Percentiles rank a stretch among this genome's conserved stretches.
Evolutionary conservation across 92 coral and sea anemone genomes (phyloP).

Genomic region (Metridium senile): DNA sequence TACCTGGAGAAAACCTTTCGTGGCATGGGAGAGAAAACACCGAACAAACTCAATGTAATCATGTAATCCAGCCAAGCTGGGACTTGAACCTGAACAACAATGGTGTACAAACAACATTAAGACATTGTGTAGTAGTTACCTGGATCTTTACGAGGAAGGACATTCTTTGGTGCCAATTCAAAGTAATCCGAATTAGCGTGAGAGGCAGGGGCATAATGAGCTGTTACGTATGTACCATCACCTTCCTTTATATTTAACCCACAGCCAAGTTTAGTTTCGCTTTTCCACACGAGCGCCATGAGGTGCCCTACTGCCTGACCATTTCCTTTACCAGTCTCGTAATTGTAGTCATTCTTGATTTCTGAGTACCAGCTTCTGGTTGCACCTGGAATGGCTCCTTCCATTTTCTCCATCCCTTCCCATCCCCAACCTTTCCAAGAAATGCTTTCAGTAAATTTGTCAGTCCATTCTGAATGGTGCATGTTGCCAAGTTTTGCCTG

Average conservation of each 20-base stretch:
- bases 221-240: conserved; percentile 74
- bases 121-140: conserved; percentile 39
- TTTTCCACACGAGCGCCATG: conserved; percentile 75
- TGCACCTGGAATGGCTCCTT: conserved; percentile 77
- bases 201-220: conserved; percentile 72
- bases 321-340: conserved; percentile 60
- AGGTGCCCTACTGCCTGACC: conserved; percentile 66
- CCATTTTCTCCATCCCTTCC: conserved; percentile 64
- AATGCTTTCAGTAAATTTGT: conserved; percentile 70
- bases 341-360: conserved; percentile 69
- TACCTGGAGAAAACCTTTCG: too few species aligned
- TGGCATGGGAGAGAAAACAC: too few species aligned
- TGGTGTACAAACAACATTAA: too few species aligned
- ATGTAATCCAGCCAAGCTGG: too few species aligned
- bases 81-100: too few species aligned
- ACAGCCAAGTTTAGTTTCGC: conserved; percentile 64
- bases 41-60: too few species aligned
- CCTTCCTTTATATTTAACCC: conserved; percentile 52
- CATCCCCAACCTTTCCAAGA: conserved; percentile 88
- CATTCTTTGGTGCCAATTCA: conserved; percentile 47
- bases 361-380: conserved; percentile 81
- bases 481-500: conserved; percentile 47
- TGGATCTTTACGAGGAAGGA: conserved; percentile 49
- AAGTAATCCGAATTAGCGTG: conserved; percentile 37
- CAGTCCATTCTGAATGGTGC: conserved; percentile 76